Percentiles rank a stretch among this genome's conserved stretches.
These are phyloP conservation scores for Volucella bombylans DNA, from an alignment of 2,888 invertebrate genomes.

Conservation along the genomic window DNA sequence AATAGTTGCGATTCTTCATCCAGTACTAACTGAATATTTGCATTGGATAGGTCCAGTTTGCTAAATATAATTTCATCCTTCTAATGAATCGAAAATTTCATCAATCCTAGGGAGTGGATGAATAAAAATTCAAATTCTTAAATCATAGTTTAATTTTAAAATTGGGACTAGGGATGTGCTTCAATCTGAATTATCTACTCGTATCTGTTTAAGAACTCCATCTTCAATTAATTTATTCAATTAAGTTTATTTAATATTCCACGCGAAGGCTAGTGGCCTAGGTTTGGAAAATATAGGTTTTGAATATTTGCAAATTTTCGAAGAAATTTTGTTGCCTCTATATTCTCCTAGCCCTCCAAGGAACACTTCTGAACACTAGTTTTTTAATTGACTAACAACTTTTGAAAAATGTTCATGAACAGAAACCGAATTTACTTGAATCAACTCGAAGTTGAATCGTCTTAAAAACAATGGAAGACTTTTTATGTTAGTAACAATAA, in stretches of 20 bases:
- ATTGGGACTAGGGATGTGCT: slow-evolving; percentile 36
- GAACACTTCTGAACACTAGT: slow-evolving; percentile 44
- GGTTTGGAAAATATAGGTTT: slow-evolving; percentile 16
- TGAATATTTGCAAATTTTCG: no score
- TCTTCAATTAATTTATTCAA: no score
- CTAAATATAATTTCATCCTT: slow-evolving; percentile 63
- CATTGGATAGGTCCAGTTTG: slow-evolving; percentile 76
- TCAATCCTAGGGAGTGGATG: slow-evolving; percentile 31
- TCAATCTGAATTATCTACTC: slow-evolving; percentile 50
- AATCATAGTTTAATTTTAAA: slow-evolving; percentile 2
- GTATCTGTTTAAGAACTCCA: slow-evolving; percentile 31
- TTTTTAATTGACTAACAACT: slow-evolving; percentile 26
- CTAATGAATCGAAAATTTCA: no score
- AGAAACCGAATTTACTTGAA: slow-evolving; percentile 41
- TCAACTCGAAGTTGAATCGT: no score
- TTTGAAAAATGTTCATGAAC: slow-evolving; percentile 4
- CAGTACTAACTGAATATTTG: slow-evolving; percentile 77
- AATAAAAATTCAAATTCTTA: slow-evolving; percentile 23
- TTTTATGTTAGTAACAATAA: no score
- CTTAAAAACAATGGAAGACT: no score
- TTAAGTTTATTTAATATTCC: slow-evolving; percentile 41
- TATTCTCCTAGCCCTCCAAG: no score
- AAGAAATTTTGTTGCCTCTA: no score
- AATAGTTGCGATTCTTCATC: slow-evolving; percentile 73
- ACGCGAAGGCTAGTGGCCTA: slow-evolving; percentile 33